Percentiles rank a stretch among this genome's conserved stretches.
phyloP scores from a whole-genome alignment of 2,113 vertebrate genomes.

The Diglossa brunneiventris region DNA sequence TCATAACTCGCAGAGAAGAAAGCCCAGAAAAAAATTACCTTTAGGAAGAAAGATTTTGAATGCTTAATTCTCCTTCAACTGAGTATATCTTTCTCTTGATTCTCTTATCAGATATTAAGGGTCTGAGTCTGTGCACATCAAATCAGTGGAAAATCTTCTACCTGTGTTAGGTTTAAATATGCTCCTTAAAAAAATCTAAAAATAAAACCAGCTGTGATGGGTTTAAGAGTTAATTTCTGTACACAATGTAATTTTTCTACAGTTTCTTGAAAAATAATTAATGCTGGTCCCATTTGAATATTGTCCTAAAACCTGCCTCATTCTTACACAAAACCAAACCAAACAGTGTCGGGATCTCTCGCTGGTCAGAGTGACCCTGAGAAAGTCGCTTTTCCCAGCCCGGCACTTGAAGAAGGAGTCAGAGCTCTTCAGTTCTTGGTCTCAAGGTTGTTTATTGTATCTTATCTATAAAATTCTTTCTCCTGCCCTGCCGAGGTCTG shows the following conservation, averaged over 20 bases:
- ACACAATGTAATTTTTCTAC: background rate
- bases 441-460: too few species aligned
- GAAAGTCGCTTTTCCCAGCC: too few species aligned
- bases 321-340: background rate
- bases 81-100: background rate
- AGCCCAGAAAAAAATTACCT: background rate
- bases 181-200: background rate
- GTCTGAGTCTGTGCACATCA: background rate
- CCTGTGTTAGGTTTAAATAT: background rate
- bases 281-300: background rate
- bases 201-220: background rate
- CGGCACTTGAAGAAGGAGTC: too few species aligned
- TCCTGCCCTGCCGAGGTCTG: too few species aligned
- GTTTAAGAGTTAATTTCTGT: background rate
- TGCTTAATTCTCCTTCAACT: background rate
- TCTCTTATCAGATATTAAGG: background rate
- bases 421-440: too few species aligned
- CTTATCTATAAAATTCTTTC: too few species aligned
- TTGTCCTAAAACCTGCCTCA: background rate
- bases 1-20: background rate
- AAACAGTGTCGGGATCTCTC: background rate
- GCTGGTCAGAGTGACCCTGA: too few species aligned
- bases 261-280: background rate
- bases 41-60: background rate
- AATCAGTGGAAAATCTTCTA: background rate